These are phyloP conservation scores for Sceloporus tristichus DNA, from an alignment of 2,113 vertebrate genomes.

Conservation along the genomic window DNA sequence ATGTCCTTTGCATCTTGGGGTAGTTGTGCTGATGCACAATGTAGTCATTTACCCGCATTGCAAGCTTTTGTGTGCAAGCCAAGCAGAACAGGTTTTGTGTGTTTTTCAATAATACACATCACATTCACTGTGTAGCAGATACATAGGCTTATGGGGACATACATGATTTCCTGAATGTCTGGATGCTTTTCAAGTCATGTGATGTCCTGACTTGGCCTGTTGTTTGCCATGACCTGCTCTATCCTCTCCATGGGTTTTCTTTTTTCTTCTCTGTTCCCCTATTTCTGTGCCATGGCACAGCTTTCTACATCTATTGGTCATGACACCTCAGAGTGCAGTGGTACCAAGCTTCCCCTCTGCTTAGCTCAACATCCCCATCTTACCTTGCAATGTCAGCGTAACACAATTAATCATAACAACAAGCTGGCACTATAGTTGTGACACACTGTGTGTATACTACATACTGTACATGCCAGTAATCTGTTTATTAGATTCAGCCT, in stretches of 20 bases:
- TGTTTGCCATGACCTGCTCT: background rate
- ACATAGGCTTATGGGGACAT: background rate
- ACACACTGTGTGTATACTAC: background rate
- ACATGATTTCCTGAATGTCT: background rate
- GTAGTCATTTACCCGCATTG: background rate
- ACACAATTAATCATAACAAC: background rate
- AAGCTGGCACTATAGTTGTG: background rate
- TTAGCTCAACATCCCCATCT: too few species aligned
- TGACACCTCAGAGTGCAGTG: background rate
- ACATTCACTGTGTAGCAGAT: background rate
- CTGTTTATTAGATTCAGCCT: background rate
- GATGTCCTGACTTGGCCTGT: background rate
- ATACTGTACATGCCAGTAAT: background rate
- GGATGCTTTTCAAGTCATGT: background rate
- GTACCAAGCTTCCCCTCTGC: background rate
- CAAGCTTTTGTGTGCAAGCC: background rate
- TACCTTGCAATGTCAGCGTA: conserved; percentile 22
- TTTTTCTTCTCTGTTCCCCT: background rate
- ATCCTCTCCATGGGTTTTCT: too few species aligned
- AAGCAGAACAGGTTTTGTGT: background rate
- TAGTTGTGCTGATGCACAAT: background rate
- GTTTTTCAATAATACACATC: background rate
- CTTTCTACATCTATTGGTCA: background rate
- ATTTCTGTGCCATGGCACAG: background rate
- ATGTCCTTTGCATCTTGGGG: background rate